Evolutionary conservation across 2,888 invertebrate species (phyloP).

Genomic region (Thalpophila matura): DNA sequence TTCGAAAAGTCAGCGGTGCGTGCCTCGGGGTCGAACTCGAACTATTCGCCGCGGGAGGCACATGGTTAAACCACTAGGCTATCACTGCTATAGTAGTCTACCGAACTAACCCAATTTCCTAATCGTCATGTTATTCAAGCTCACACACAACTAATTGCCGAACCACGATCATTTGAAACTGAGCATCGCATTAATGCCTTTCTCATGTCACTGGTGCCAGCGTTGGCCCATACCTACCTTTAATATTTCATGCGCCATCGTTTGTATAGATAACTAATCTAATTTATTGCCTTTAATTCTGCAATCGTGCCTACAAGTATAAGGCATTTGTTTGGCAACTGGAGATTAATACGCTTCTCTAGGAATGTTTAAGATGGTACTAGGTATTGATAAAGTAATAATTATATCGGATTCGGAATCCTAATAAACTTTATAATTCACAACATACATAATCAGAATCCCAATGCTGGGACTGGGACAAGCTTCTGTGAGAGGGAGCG

Average conservation of each 20-base stretch:
- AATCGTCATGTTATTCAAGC: not conserved
- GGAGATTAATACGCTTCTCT: not conserved
- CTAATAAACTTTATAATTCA: too few relatives aligned
- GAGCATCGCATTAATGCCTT: not conserved
- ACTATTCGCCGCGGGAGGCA: too few relatives aligned
- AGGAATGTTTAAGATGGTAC: not conserved
- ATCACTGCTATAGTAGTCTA: too few relatives aligned
- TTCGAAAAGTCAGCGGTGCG: too few relatives aligned
- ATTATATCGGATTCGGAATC: too few relatives aligned
- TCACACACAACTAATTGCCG: conserved; percentile 10
- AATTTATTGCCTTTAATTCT: conserved; percentile 12
- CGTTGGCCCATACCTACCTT: conserved; percentile 18
- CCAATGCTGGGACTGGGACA: too few relatives aligned
- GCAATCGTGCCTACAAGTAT: conserved; percentile 5
- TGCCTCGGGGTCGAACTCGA: too few relatives aligned
- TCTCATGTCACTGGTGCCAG: conserved; percentile 7
- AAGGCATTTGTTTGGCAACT: not conserved
- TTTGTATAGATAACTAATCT: conserved; percentile 9
- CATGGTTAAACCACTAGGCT: too few relatives aligned
- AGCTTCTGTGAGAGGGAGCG: too few relatives aligned
- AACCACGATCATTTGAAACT: conserved; percentile 16
- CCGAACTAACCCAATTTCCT: not conserved
- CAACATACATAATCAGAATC: too few relatives aligned
- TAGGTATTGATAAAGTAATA: not conserved
- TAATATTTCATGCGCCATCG: conserved; percentile 9